Evolutionary conservation across 2,888 invertebrate genomes (phyloP), one percentile per base, ranked within the genome.

Genomic region (Choreutis nemorana): DNA sequence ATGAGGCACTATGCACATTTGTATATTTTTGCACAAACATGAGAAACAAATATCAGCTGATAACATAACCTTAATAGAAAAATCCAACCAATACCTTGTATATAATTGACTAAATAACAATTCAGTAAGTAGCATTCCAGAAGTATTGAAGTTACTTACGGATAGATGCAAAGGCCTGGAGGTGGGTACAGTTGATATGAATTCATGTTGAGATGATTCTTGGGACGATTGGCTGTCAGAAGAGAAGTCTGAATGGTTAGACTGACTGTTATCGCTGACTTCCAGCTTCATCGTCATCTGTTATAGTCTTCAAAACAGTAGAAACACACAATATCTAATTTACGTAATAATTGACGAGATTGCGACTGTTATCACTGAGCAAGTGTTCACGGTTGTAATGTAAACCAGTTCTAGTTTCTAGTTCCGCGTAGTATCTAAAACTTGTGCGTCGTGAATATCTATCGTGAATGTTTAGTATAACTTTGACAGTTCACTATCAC

Each of bases 161-260:
- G 64, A 48, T 33, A 73, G 57, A n/a, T n/a, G 14, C 31, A 66
- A 50, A 28, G 72, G 48, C 46, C 75, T 62, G 24, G 77, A 61
- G 14, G 61, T 54, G 31, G 68, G 61, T 33, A 59, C 50, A 12
- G 73, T 50, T 7, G 66, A 62, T 40, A 60, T 48, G 46, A 61
- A 70, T 41, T 78, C 79, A 67, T 73, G 73, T 58, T 78, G 70
- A 40, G 81, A 66, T 14, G 83, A 83, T 35, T 70, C 81, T 51
- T 82, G 83, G 23, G 83, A 83, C 9, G 79, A 79, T 41, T 83
- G 83, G 49, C 83, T 83, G 53, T 83, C 83, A 56, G 81, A 81
- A 38, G 83, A 83, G 42, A 71, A 79, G 62, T 82, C 83, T 33
- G 83, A 83, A 52, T 82, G 82, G 58, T 83, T 83, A 41, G 83